Evolutionary conservation across 1,140 invertebrate genomes (phyloP).

Genomic region (Globodera rostochiensis): DNA sequence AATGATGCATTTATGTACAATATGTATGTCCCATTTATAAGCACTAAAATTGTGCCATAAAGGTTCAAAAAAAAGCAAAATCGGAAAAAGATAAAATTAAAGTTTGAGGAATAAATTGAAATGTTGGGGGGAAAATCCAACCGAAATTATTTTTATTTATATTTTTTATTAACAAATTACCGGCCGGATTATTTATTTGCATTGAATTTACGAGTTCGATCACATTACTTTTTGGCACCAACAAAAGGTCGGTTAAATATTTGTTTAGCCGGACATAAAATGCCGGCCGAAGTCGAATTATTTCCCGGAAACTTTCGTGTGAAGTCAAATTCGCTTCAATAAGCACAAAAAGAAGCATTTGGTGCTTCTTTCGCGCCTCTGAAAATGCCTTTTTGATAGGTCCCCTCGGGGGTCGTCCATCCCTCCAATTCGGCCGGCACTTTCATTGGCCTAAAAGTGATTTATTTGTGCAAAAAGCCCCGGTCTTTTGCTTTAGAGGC

Average conservation of each 20-base stretch:
- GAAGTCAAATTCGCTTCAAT: neutral
- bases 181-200: neutral
- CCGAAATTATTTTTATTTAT: neutral
- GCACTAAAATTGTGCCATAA: too few species aligned
- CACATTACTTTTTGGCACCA: neutral
- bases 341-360: neutral
- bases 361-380: neutral
- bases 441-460: neutral
- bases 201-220: neutral
- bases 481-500: too few species aligned
- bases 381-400: neutral
- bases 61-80: too few species aligned
- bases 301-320: neutral
- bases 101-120: too few species aligned
- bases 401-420: neutral
- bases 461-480: too few species aligned
- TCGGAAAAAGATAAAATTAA: too few species aligned
- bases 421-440: neutral
- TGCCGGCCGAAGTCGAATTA: neutral
- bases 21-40: too few species aligned
- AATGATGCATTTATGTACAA: too few species aligned
- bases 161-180: neutral
- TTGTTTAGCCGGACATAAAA: neutral
- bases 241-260: neutral
- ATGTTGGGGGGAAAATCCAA: neutral